These are phyloP conservation scores for Ectropis grisescens DNA, from an alignment of 1,140 invertebrate species.

Conservation along the genomic window DNA sequence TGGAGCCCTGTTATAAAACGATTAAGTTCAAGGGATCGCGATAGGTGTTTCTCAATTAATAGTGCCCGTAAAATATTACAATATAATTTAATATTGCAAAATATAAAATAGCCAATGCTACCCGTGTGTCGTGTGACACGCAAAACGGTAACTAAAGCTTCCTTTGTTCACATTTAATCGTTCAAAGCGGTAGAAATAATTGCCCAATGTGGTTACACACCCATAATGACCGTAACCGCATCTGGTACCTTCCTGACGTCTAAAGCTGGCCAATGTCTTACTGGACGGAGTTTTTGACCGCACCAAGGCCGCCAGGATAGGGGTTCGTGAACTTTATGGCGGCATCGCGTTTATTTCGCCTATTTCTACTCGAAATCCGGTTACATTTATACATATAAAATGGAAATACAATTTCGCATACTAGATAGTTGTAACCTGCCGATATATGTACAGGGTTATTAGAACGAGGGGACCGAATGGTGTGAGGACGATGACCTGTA, in stretches of 20 bases:
- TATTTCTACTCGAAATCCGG: too few relatives aligned
- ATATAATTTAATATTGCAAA: too few relatives aligned
- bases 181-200: slow-evolving; percentile 48
- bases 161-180: slow-evolving; percentile 49
- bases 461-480: slow-evolving; percentile 53
- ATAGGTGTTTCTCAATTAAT: too few relatives aligned
- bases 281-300: slow-evolving; percentile 40
- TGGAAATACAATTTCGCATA: too few relatives aligned
- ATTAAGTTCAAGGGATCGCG: too few relatives aligned
- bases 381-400: too few relatives aligned
- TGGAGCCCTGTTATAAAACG: too few relatives aligned
- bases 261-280: slow-evolving; percentile 38
- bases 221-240: slow-evolving; percentile 30
- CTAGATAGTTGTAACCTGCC: slow-evolving; percentile 34
- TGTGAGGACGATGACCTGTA: slow-evolving; percentile 58
- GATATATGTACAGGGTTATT: slow-evolving; percentile 57
- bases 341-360: slow-evolving; percentile 10
- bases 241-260: slow-evolving; percentile 19
- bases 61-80: too few relatives aligned
- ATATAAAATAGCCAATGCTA: too few relatives aligned
- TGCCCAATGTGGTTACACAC: slow-evolving; percentile 37
- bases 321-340: slow-evolving; percentile 35
- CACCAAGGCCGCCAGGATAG: slow-evolving; percentile 42
- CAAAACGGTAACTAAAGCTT: slow-evolving; percentile 32
- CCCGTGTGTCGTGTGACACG: slow-evolving; percentile 39